Conservation (phyloP, 2,888 invertebrate genomes). For the Thera britannica region DNA sequence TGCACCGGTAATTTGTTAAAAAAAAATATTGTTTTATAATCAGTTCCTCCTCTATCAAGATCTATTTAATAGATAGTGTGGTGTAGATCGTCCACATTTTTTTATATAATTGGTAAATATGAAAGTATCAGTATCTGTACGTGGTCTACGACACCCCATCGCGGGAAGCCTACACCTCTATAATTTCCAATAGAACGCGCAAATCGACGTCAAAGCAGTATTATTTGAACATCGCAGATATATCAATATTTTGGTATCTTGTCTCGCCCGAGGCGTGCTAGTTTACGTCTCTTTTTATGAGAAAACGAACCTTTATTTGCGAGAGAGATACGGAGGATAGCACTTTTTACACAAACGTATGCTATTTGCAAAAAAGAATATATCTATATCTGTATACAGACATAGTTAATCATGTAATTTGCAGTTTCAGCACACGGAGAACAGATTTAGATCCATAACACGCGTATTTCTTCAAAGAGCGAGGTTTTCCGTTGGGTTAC, state of each 20-base stretch:
- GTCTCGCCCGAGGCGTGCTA: conserved; percentile 44
- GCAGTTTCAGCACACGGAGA: no score
- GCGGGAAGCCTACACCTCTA: conserved; percentile 52
- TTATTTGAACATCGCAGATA: conserved; percentile 46
- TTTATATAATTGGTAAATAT: not conserved
- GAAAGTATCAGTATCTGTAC: not conserved
- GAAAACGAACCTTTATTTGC: conserved; percentile 25
- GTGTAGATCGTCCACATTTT: no score
- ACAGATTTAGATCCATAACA: no score
- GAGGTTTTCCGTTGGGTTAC: no score
- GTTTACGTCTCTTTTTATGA: conserved; percentile 36
- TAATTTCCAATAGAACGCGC: conserved; percentile 64
- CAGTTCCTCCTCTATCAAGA: no score
- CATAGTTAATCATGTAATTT: no score
- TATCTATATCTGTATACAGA: no score
- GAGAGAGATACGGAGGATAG: not conserved
- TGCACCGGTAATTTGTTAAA: no score
- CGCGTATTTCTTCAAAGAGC: no score
- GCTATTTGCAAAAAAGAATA: no score
- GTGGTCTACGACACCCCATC: conserved; percentile 40
- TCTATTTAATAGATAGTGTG: no score
- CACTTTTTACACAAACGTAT: not conserved
- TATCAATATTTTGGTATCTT: conserved; percentile 52
- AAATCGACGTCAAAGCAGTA: conserved; percentile 57
- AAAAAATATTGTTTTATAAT: no score